Evolutionary conservation across 2,113 vertebrate species (phyloP), one percentile per base, ranked within the genome.

Genomic region (Pelusios castaneus): DNA sequence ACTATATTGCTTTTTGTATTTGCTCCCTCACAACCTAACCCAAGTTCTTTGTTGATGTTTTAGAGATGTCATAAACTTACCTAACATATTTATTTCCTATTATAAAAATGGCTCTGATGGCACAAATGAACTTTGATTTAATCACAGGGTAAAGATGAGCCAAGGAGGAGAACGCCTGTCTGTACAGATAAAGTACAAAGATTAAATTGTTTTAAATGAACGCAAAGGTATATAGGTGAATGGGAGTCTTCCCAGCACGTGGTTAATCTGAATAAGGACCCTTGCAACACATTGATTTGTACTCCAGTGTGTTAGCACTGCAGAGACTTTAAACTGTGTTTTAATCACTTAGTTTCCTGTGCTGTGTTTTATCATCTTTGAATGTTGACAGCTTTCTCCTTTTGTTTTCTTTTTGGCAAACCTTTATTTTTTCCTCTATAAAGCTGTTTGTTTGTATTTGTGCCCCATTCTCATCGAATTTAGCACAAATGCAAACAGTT

Each of bases 121-220:
- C 88, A 82, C 10, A 2, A 24, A 95, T 95, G 84, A 82, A 56
- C 82, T 92, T 95, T 93, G 91, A 89, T 95, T 95, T 92, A 91
- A n/a, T 63, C 60, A 63, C 60, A 63, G 12, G 14, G 34, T 8
- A 67, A 38, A 38, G 84, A 79, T 34, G 89, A 93, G 84, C 86
- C 89, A 76, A 89, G 88, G 87, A 93, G 88, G 16, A 67, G n/a
- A 67, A 67, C 38, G 63, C 9, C 63, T 9, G n/a, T 38, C n/a
- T 67, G 34, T 67, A 67, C 19, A 67, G 16, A 21, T 67, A 38
- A 67, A 67, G 60, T 67, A 67, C 8, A 19, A n/a, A 38, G n/a
- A n/a, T 63, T 31, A 38, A 67, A 67, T 67, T 67, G 60, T 67
- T 17, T 96, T 93, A 93, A 93, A 89, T 89, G 70, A 85, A 67